Conservation (phyloP, 2,888 invertebrate genomes). For the Meghimatium bilineatum region DNA sequence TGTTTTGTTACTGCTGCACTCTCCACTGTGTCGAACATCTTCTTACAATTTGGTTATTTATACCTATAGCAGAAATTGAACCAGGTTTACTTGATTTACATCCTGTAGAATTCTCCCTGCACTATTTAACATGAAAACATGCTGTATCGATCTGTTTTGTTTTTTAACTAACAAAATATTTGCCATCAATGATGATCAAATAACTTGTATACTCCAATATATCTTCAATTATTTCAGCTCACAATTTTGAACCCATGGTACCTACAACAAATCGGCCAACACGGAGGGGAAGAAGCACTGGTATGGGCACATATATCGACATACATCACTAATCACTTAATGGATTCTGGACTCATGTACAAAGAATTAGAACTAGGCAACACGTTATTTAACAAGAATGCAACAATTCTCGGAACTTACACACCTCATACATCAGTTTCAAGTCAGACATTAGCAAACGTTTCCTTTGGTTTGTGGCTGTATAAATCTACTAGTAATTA, state of each 20-base stretch:
- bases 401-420: slow-evolving; percentile 41
- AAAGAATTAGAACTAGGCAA: not conserved
- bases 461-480: slow-evolving; percentile 49
- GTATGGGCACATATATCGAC: not conserved
- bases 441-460: not conserved
- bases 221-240: slow-evolving; percentile 27
- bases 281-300: slow-evolving; percentile 34
- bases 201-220: too few relatives aligned
- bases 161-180: too few relatives aligned
- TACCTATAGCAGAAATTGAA: too few relatives aligned
- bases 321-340: not conserved
- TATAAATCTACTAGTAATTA: not conserved
- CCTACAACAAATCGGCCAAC: slow-evolving; percentile 28
- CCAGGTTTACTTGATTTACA: too few relatives aligned
- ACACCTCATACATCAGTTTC: not conserved
- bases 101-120: too few relatives aligned
- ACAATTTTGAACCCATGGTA: slow-evolving; percentile 48
- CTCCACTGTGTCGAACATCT: too few relatives aligned
- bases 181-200: too few relatives aligned
- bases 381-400: slow-evolving; percentile 22
- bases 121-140: too few relatives aligned
- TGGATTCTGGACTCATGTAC: not conserved
- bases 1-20: too few relatives aligned
- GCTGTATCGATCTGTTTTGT: too few relatives aligned
- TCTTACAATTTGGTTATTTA: too few relatives aligned